Evolutionary conservation across 2,888 invertebrate genomes (phyloP).

Genomic region (Tyria jacobaeae): DNA sequence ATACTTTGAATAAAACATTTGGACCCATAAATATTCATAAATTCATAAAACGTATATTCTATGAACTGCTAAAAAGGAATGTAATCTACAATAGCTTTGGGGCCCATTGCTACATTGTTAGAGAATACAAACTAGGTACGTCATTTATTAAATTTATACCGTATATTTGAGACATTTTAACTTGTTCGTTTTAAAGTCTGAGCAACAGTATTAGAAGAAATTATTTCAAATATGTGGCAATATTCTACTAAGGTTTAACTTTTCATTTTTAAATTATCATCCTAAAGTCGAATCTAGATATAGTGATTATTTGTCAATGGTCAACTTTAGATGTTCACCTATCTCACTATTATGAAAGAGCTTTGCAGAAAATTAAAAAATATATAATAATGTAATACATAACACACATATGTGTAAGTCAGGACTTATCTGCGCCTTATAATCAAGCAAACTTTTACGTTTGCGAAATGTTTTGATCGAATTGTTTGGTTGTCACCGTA

Average conservation of each 20-base stretch:
- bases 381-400: no score
- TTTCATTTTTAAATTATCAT: no score
- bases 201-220: constrained; percentile 17
- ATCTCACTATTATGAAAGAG: not conserved
- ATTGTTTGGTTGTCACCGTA: not conserved
- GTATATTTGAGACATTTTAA: constrained; percentile 31
- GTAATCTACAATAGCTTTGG: constrained; percentile 46
- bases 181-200: constrained; percentile 26
- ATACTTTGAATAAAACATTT: constrained; percentile 41
- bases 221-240: constrained; percentile 1
- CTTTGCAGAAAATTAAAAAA: no score
- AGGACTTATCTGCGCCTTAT: no score
- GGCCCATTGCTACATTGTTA: constrained; percentile 38
- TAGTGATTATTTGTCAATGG: not conserved
- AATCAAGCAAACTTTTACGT: no score
- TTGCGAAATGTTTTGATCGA: not conserved
- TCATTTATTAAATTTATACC: constrained; percentile 36
- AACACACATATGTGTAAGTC: no score
- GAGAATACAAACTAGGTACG: constrained; percentile 51
- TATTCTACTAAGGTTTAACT: not conserved
- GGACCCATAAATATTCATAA: constrained; percentile 46
- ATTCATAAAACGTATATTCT: constrained; percentile 41
- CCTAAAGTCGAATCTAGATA: no score
- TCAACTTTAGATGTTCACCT: not conserved
- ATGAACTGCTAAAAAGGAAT: constrained; percentile 44